Base-by-base conservation (phyloP, 92 coral and sea anemone genomes). In the Palythoa heliodiscus region DNA sequence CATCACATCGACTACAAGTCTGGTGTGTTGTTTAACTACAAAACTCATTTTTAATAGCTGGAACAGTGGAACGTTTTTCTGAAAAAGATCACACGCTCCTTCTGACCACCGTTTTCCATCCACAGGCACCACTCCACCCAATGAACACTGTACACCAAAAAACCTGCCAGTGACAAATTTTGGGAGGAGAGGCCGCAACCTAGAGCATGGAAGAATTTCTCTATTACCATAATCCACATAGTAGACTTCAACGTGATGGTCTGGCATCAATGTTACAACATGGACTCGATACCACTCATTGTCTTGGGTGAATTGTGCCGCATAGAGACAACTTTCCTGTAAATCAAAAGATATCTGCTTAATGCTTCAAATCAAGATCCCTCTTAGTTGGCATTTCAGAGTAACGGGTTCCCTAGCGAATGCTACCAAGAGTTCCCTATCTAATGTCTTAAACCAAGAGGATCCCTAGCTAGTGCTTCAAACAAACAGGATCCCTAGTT, bases 181-280 rank as follows among this genome's bases (percentile, higher is more conserved):
- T 24, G 63, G 80, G 60, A 77, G 91, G 0, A 92, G 92, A 48
- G 87, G 95, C 9, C 87, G 83, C 71, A 92, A 87, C 3, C 86
- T 88, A 4, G 91, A 73, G 10, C 54, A 60, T 7, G 75, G 82
- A 20, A 92, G 78, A 35, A 58, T 71, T 60, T 92, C 95, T 11
- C 84, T 74, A 82, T 92, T 92, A 2, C 95, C 95, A 75, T 86
- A 92, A 64, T 92, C 95, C 17, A 87, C 79, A 76, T 92, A 92
- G 87, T 89, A 92, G 43, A 92, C 89, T 3, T 84, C 83, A 13
- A 80, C 89, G 3, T 23, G 60, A 35, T 79, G 78, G 79, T 89
- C 77, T 5, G 63, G 25, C 16, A 53, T 38, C 24, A 86, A 52
- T 25, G n/a, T 72, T 7, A 87, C 90, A 29, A 87, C 68, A 58